Evolutionary conservation across 2,888 invertebrate genomes (phyloP).

Genomic region (Phaonia tiefii): DNA sequence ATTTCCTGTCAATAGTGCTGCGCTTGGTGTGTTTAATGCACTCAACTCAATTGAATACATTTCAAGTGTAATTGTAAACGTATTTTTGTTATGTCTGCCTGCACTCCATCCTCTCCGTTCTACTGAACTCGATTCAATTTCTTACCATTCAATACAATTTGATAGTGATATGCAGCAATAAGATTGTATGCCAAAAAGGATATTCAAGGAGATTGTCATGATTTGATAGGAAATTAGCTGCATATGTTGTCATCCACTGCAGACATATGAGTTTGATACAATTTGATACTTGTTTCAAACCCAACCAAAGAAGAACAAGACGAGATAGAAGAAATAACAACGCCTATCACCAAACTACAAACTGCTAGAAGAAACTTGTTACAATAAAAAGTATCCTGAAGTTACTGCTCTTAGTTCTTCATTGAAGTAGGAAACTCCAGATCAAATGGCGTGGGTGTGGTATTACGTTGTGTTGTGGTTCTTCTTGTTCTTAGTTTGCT

Average conservation of each 20-base stretch:
- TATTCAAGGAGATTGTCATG: constrained; percentile 55
- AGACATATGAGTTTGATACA: constrained; percentile 62
- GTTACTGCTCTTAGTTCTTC: constrained; percentile 21
- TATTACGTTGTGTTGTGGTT: neutral
- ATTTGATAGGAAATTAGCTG: constrained; percentile 69
- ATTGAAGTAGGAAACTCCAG: constrained; percentile 48
- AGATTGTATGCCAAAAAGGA: constrained; percentile 25
- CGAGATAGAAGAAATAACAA: constrained; percentile 24
- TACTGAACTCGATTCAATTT: neutral
- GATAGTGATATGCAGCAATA: constrained; percentile 48
- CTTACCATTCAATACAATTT: constrained; percentile 25
- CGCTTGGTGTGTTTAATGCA: constrained; percentile 60
- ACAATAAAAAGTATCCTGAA: constrained; percentile 9
- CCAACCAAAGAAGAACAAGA: neutral
- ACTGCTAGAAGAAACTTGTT: constrained; percentile 34
- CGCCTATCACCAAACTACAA: constrained; percentile 48
- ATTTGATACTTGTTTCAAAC: constrained; percentile 65
- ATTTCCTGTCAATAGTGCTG: constrained; percentile 76
- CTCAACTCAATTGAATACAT: constrained; percentile 64
- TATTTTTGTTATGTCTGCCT: constrained; percentile 36
- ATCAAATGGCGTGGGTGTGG: constrained; percentile 65
- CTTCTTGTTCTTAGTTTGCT: neutral
- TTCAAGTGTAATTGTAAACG: constrained; percentile 63
- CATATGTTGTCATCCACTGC: constrained; percentile 61
- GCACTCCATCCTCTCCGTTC: neutral